Evolutionary conservation across 2,888 invertebrate species (phyloP), one percentile per base, ranked within the genome.

Genomic region (Folsomia candida): DNA sequence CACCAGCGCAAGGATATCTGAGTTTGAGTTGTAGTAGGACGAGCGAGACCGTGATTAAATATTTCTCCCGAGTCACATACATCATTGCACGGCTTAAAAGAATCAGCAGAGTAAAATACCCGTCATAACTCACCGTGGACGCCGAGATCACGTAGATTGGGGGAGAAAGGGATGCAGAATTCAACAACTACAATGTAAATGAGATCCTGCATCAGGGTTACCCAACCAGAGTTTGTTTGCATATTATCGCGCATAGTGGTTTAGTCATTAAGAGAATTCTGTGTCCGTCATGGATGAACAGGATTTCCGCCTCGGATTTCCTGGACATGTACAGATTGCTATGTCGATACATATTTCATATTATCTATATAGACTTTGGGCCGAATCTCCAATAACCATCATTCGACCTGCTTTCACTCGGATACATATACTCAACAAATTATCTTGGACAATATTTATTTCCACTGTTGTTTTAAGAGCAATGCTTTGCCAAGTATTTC

Each of bases 301-400:
- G 68, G 69, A 69, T 58, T 63, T 69, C 69, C 69, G 64, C 29
- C 14, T 22, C 63, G 69, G 69, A 69, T 69, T 69, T 64, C 64
- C 63, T 47, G 47, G 58, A 64, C 64, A 64, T 47, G 26, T 64
- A 69, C 64, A 64, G 69, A 69, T 69, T 69, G 64, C 22, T 63
- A 59, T 57, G 64, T 64, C 59, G 57, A 58, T 14, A 54, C 69
- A 68, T 68, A 68, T 68, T 63, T 68, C 63, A 68, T 63, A 63
- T 54, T 37, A 37, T 4, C n/a, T n/a, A n/a, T n/a, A n/a, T n/a
- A n/a, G n/a, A n/a, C n/a, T n/a, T n/a, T n/a, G n/a, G n/a, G n/a
- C n/a, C n/a, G n/a, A n/a, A n/a, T n/a, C n/a, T n/a, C n/a, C n/a
- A n/a, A n/a, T n/a, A n/a, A n/a, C n/a, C n/a, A n/a, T n/a, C n/a